Evolutionary conservation across 2,888 invertebrate species (phyloP).

Genomic region (Lysandra bellargus): DNA sequence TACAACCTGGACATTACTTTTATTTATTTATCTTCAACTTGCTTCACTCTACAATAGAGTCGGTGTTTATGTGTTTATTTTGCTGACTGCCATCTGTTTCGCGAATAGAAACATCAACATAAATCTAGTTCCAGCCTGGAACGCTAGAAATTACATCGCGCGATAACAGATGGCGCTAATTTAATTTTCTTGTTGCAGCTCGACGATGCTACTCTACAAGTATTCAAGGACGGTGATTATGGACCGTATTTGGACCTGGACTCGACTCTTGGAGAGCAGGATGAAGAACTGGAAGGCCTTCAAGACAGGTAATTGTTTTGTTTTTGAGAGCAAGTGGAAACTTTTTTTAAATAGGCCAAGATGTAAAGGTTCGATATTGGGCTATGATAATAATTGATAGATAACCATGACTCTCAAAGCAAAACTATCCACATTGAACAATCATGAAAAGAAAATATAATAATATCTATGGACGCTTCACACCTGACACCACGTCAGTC

Average conservation of each 20-base stretch:
- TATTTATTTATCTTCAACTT: too few species aligned
- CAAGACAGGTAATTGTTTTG: conserved; percentile 88
- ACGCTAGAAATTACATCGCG: neutral
- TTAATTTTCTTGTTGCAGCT: conserved; percentile 84
- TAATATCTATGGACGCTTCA: too few species aligned
- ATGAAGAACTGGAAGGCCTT: conserved; percentile 98
- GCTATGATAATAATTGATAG: too few species aligned
- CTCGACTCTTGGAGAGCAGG: conserved; percentile 96
- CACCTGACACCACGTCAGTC: too few species aligned
- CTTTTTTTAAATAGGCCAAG: neutral
- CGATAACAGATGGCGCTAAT: conserved; percentile 18
- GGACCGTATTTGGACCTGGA: conserved; percentile 98
- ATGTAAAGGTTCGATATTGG: too few species aligned
- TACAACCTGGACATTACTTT: too few species aligned
- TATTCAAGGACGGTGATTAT: conserved; percentile 98
- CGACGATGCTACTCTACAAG: conserved; percentile 97
- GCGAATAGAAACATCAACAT: neutral
- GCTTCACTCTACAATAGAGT: neutral
- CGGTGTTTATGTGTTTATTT: neutral
- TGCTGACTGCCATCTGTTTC: neutral
- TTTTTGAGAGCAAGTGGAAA: neutral
- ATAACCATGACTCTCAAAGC: too few species aligned
- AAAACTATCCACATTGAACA: too few species aligned
- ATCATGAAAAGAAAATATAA: too few species aligned
- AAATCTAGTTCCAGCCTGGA: neutral